Conservation (phyloP, 2,888 invertebrate species). For the Dichetophora obliterata region DNA sequence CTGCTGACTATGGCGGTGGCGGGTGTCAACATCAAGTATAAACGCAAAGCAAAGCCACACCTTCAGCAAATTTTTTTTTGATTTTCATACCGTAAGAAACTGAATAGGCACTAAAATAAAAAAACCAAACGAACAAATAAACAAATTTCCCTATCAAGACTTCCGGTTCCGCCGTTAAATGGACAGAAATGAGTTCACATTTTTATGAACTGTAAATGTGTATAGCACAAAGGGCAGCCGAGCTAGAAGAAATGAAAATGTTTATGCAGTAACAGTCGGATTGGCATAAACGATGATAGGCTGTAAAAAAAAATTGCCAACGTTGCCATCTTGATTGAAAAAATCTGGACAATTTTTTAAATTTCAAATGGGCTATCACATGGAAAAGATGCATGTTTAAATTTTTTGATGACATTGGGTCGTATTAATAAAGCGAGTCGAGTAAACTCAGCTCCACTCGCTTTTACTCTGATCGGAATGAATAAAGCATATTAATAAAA, state of each 20-base stretch:
- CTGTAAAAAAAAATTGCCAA: not conserved
- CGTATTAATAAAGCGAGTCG: too few species aligned
- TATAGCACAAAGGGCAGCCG: not conserved
- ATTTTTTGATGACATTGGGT: too few species aligned
- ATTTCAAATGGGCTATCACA: too few species aligned
- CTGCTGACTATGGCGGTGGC: too few species aligned
- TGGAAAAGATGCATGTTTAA: too few species aligned
- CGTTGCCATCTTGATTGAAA: not conserved
- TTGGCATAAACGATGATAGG: not conserved
- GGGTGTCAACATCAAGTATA: not conserved
- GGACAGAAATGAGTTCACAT: conserved; percentile 14
- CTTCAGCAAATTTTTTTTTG: not conserved
- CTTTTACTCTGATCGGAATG: too few species aligned
- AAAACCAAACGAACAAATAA: not conserved
- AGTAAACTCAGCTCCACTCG: too few species aligned
- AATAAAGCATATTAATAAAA: too few species aligned
- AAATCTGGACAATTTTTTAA: not conserved
- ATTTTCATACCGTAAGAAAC: not conserved
- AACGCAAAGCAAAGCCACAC: not conserved
- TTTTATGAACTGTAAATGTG: conserved; percentile 17
- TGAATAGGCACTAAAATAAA: not conserved
- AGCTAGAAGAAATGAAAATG: not conserved
- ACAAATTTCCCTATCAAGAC: not conserved
- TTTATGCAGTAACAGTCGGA: not conserved
- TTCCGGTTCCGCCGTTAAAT: conserved; percentile 20